Conservation (phyloP, 2,113 vertebrate species). For the Lophotis ruficrista region DNA sequence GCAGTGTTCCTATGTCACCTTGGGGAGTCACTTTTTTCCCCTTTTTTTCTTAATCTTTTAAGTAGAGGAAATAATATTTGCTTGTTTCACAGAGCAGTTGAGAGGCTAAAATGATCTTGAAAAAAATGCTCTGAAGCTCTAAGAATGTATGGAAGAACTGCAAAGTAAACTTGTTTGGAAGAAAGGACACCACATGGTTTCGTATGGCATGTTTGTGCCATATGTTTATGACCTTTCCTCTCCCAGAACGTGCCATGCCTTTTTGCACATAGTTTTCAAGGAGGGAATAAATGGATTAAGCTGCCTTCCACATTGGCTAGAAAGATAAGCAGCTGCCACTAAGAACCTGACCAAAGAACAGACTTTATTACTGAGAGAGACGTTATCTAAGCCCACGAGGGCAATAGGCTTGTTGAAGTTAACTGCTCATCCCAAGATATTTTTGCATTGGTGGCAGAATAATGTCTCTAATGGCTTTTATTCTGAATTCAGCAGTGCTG, state of each 20-base stretch:
- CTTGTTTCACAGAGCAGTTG: not conserved
- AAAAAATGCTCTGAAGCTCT: not conserved
- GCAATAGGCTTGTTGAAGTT: conserved; percentile 2
- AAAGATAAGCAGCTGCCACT: conserved; percentile 48
- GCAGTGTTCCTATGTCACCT: conserved; percentile 56
- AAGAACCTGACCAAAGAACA: conserved; percentile 44
- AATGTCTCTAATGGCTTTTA: not conserved
- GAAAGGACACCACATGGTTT: not conserved
- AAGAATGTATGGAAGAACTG: not conserved
- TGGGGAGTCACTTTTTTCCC: conserved; percentile 17
- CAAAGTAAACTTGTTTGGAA: not conserved
- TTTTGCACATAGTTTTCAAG: not conserved
- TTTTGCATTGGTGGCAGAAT: not conserved
- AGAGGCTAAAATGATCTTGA: not conserved
- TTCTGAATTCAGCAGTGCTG: not conserved
- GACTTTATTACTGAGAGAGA: not conserved
- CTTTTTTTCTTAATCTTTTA: conserved; percentile 44
- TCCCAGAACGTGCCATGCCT: not conserved
- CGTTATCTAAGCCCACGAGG: not conserved
- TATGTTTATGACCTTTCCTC: not conserved
- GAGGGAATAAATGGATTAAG: conserved; percentile 28
- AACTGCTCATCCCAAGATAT: not conserved
- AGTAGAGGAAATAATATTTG: conserved; percentile 42
- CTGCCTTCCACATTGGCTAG: not conserved
- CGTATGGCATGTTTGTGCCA: not conserved